Conservation (phyloP, 2,888 invertebrate genomes). For the Eupithecia dodoneata region DNA sequence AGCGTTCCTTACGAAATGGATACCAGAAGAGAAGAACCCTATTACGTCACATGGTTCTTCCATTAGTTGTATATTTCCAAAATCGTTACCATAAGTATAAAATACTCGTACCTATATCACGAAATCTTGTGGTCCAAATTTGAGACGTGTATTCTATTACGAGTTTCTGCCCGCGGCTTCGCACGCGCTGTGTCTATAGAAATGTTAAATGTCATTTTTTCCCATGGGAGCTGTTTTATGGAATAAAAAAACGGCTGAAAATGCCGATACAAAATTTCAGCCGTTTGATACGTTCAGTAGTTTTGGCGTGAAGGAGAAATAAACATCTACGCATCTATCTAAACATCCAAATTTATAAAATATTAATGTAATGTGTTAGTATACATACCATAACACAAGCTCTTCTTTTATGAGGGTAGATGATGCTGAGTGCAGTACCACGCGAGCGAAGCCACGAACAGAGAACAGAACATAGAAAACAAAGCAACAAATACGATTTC, state of each 20-base stretch:
- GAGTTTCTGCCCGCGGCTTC: too few species aligned
- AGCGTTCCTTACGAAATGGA: background rate
- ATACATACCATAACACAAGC: background rate
- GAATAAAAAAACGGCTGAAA: too few species aligned
- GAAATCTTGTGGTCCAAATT: background rate
- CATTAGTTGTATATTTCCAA: background rate
- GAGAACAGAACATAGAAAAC: background rate
- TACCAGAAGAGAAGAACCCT: background rate
- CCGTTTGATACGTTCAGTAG: too few species aligned
- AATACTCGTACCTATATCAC: background rate
- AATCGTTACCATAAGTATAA: background rate
- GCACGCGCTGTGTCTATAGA: too few species aligned
- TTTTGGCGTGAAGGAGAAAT: too few species aligned
- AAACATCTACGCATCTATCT: too few species aligned
- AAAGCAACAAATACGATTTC: conserved; percentile 27
- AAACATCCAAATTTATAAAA: too few species aligned
- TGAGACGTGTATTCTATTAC: background rate
- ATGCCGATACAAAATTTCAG: too few species aligned
- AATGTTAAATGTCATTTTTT: too few species aligned
- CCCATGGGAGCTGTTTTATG: too few species aligned
- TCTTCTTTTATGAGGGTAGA: background rate
- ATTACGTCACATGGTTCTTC: background rate
- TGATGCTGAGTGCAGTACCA: background rate
- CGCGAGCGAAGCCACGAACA: background rate
- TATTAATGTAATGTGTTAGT: too few species aligned